Conservation (phyloP, 1,140 invertebrate genomes). For the Trichoplusia ni region DNA sequence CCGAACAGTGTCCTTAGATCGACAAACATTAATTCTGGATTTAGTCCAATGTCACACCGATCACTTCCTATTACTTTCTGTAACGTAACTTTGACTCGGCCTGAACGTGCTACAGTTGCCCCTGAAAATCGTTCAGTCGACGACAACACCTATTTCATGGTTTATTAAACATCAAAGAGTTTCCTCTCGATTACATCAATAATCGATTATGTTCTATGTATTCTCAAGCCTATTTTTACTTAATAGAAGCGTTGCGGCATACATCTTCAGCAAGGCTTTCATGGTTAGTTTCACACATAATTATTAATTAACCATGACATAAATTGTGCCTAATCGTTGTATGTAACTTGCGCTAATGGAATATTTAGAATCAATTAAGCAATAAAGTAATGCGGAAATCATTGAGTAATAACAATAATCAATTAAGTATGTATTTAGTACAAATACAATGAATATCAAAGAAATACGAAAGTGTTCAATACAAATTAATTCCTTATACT, state of each 20-base stretch:
- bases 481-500: too few species aligned
- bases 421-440: too few species aligned
- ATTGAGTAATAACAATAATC: too few species aligned
- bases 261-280: not conserved
- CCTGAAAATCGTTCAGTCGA: constrained; percentile 62
- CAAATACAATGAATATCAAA: too few species aligned
- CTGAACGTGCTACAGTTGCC: constrained; percentile 36
- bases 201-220: constrained; percentile 45
- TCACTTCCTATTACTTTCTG: constrained; percentile 29
- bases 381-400: too few species aligned
- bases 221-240: constrained; percentile 1
- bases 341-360: too few species aligned
- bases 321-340: too few species aligned
- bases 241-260: not conserved
- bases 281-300: not conserved
- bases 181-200: constrained; percentile 56
- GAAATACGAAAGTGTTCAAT: too few species aligned
- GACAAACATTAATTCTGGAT: constrained; percentile 7
- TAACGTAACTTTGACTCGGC: constrained; percentile 6
- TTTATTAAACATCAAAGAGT: constrained; percentile 66
- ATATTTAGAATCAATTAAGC: too few species aligned
- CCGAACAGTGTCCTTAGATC: too few species aligned
- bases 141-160: constrained; percentile 55
- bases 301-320: not conserved
- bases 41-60: constrained; percentile 25